Conservation (phyloP, 2,888 invertebrate genomes). For the Brenthis hecate region DNA sequence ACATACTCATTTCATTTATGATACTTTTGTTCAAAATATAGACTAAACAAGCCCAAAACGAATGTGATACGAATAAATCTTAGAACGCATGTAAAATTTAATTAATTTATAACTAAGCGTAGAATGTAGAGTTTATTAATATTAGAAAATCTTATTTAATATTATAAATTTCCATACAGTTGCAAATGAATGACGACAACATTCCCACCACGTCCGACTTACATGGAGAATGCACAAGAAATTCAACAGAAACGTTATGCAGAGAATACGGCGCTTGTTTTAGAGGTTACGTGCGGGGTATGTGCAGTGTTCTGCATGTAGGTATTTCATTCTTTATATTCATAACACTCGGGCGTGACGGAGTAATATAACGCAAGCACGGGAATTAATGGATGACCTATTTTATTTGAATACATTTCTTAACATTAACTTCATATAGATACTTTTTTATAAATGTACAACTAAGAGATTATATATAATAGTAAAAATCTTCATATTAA, state of each 20-base stretch:
- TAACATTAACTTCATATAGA: not conserved
- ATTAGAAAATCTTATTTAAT: not conserved
- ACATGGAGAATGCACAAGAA: conserved; percentile 7
- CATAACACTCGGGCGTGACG: conserved; percentile 10
- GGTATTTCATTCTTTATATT: conserved; percentile 15
- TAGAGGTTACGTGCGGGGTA: not conserved
- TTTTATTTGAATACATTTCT: conserved; percentile 6
- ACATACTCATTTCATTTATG: no score
- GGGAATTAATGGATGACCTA: conserved; percentile 17
- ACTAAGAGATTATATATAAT: no score
- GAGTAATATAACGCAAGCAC: not conserved
- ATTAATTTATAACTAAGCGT: no score
- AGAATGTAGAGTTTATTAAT: no score
- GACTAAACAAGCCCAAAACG: no score
- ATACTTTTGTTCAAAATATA: no score
- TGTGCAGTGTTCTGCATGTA: conserved; percentile 9
- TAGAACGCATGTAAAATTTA: no score
- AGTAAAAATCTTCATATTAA: no score
- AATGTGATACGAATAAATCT: no score
- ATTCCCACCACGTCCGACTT: conserved; percentile 13
- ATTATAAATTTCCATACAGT: not conserved
- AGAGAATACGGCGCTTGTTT: conserved; percentile 7
- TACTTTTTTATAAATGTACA: no score
- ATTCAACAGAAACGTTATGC: conserved; percentile 14
- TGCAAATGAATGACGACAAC: not conserved